These are phyloP conservation scores for Trinorchestia longiramus DNA, from an alignment of 1,140 invertebrate genomes.

Conservation along the genomic window DNA sequence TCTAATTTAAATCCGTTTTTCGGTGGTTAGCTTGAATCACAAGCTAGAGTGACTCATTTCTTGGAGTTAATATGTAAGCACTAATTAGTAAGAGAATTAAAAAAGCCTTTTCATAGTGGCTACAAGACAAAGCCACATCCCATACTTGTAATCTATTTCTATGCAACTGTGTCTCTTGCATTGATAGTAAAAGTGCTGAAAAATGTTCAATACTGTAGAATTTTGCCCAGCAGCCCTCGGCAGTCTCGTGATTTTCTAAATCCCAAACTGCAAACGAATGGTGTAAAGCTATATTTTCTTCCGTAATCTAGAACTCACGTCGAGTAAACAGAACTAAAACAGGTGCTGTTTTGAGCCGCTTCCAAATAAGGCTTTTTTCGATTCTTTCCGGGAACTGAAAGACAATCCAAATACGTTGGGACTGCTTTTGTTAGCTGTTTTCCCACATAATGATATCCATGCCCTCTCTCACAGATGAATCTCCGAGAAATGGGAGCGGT, in stretches of 20 bases:
- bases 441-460: neutral
- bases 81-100: no score
- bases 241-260: neutral
- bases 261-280: neutral
- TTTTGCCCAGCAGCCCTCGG: neutral
- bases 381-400: neutral
- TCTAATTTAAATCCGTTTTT: no score
- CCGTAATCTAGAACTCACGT: neutral
- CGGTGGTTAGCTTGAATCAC: no score
- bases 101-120: no score
- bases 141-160: neutral
- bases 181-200: no score
- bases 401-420: neutral
- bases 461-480: neutral
- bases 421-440: neutral
- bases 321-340: slow-evolving; percentile 23
- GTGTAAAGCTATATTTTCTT: neutral
- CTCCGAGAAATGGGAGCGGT: neutral
- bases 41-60: no score
- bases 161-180: neutral
- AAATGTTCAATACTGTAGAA: neutral
- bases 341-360: neutral
- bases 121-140: neutral
- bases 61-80: no score
- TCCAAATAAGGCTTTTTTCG: slow-evolving; percentile 14